Evolutionary conservation across 2,888 invertebrate species (phyloP).

Genomic region (Agriopis marginaria): DNA sequence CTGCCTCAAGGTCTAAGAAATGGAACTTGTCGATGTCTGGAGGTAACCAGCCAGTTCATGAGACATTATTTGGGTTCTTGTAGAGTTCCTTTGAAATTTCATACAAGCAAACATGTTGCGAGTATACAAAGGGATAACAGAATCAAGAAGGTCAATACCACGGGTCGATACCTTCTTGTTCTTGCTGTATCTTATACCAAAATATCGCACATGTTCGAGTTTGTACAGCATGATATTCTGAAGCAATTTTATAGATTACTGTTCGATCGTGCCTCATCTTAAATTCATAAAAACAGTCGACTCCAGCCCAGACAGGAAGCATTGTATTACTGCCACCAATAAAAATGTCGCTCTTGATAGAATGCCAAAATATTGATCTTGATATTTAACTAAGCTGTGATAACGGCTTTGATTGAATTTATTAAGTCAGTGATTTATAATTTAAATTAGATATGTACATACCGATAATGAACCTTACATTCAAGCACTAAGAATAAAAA

Average conservation of each 20-base stretch:
- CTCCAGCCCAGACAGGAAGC: constrained; percentile 10
- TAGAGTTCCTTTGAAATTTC: too few species aligned
- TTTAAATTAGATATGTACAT: constrained; percentile 14
- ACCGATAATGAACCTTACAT: constrained; percentile 17
- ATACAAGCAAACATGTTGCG: too few species aligned
- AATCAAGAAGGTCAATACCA: too few species aligned
- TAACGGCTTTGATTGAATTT: constrained; percentile 12
- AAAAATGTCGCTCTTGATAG: constrained; percentile 3
- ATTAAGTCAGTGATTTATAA: constrained; percentile 17
- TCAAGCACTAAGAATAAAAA: constrained; percentile 19
- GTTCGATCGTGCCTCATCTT: constrained; percentile 5
- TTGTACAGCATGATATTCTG: neutral
- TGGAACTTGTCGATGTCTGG: constrained; percentile 56
- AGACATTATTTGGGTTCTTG: too few species aligned
- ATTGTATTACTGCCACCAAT: constrained; percentile 1
- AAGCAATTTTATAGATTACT: constrained; percentile 27
- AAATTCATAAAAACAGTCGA: constrained; percentile 2
- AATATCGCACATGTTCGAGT: neutral
- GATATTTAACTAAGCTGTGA: constrained; percentile 20
- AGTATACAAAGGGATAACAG: too few species aligned
- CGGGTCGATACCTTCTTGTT: too few species aligned
- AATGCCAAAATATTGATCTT: constrained; percentile 17
- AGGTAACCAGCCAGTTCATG: neutral
- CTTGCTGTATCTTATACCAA: neutral
- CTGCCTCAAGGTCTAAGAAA: constrained; percentile 80